These are phyloP conservation scores for Ancistrus triradiatus DNA, from an alignment of 2,113 vertebrate species.

Conservation along the genomic window DNA sequence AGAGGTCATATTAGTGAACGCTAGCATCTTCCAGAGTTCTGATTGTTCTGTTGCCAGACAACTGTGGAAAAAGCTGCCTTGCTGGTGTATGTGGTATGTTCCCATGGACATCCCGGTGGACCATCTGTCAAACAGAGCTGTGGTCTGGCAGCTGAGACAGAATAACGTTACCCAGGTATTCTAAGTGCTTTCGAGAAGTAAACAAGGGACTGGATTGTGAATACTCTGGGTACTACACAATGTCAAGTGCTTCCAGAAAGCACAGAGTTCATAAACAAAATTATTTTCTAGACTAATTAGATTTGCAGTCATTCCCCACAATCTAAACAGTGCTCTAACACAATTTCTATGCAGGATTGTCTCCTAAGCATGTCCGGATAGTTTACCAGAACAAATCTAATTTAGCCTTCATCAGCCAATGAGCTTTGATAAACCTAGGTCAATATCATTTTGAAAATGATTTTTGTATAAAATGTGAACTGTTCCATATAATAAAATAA, in stretches of 20 bases:
- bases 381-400: conserved; percentile 10
- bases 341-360: conserved; percentile 33
- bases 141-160: not conserved
- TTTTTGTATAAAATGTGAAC: conserved; percentile 55
- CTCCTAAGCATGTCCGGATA: conserved; percentile 21
- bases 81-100: conserved; percentile 14
- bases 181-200: conserved; percentile 4
- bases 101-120: conserved; percentile 24
- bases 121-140: conserved; percentile 11
- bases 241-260: not conserved
- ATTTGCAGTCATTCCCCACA: no score
- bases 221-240: conserved; percentile 5
- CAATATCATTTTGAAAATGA: conserved; percentile 40
- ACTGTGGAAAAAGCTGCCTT: conserved; percentile 6
- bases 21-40: not conserved
- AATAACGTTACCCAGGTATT: not conserved
- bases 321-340: not conserved
- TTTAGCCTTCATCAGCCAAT: conserved; percentile 26
- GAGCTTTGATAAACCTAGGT: conserved; percentile 28
- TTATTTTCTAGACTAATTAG: no score
- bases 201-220: no score
- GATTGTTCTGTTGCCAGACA: not conserved
- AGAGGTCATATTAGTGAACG: no score
- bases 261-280: conserved; percentile 1
- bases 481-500: conserved; percentile 49